Evolutionary conservation across 2,888 invertebrate genomes (phyloP).

Genomic region (Callosobruchus maculatus): DNA sequence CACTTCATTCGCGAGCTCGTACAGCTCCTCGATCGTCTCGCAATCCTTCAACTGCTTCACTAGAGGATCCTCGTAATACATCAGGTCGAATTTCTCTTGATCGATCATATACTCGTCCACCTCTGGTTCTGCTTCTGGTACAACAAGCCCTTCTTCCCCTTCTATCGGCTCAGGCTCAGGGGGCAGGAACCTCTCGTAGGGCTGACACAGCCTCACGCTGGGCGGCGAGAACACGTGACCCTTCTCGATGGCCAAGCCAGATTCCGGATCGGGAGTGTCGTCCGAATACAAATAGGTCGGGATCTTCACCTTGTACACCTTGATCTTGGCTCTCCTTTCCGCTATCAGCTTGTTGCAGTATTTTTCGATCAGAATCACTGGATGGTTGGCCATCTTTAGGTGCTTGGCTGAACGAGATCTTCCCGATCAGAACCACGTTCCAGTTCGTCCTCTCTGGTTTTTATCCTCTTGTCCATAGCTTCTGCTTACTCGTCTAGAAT

Average conservation of each 20-base stretch:
- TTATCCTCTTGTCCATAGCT: constrained; percentile 61
- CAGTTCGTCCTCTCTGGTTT: constrained; percentile 57
- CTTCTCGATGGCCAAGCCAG: constrained; percentile 49
- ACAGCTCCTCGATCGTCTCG: constrained; percentile 48
- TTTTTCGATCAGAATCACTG: constrained; percentile 62
- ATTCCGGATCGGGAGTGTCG: constrained; percentile 45
- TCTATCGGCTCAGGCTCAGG: constrained; percentile 48
- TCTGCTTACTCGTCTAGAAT: constrained; percentile 63
- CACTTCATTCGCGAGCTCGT: neutral
- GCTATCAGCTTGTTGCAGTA: constrained; percentile 52
- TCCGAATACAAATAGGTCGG: constrained; percentile 45
- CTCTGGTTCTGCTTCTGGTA: constrained; percentile 28
- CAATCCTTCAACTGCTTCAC: constrained; percentile 58
- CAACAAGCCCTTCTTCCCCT: constrained; percentile 3
- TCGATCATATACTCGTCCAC: constrained; percentile 56
- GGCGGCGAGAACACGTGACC: constrained; percentile 43
- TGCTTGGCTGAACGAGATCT: constrained; percentile 63
- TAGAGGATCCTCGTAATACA: constrained; percentile 61
- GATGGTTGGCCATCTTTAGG: constrained; percentile 64
- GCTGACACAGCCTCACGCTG: constrained; percentile 47
- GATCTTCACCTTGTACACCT: constrained; percentile 42
- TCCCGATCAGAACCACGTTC: constrained; percentile 66
- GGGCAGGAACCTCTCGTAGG: constrained; percentile 31
- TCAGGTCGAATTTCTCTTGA: constrained; percentile 56
- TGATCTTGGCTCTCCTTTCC: constrained; percentile 51